These are phyloP conservation scores for Capitulum mitella DNA, from an alignment of 2,888 invertebrate genomes.

Conservation along the genomic window DNA sequence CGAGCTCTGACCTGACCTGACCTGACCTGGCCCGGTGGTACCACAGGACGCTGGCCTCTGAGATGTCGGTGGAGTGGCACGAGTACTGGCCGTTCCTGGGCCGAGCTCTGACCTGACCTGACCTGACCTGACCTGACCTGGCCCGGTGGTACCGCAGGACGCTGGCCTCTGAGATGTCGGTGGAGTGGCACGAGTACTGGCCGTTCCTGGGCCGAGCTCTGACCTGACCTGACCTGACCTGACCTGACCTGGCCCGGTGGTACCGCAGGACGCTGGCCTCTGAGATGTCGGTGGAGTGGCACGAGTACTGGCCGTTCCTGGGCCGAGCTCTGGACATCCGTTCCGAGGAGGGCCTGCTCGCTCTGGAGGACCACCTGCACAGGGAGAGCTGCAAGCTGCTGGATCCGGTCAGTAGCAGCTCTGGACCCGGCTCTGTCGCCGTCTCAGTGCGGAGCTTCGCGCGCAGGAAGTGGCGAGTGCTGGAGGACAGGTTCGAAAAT, in stretches of 20 bases:
- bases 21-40: conserved; percentile 20
- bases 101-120: conserved; percentile 52
- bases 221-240: conserved; percentile 21
- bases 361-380: conserved; percentile 66
- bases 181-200: conserved; percentile 93
- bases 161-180: too few relatives aligned
- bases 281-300: conserved; percentile 69
- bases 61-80: too few relatives aligned
- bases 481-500: too few relatives aligned
- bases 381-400: conserved; percentile 28
- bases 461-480: too few relatives aligned
- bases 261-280: conserved; percentile 52
- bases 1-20: conserved; percentile 52
- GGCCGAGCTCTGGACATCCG: conserved; percentile 71
- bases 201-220: conserved; percentile 69
- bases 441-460: too few relatives aligned
- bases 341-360: conserved; percentile 60
- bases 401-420: neutral
- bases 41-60: too few relatives aligned
- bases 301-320: conserved; percentile 88
- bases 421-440: too few relatives aligned
- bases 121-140: conserved; percentile 10
- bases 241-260: conserved; percentile 2
- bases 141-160: conserved; percentile 45
- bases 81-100: conserved; percentile 91